Conservation (phyloP, 2,888 invertebrate genomes). For the Eurois occulta region DNA sequence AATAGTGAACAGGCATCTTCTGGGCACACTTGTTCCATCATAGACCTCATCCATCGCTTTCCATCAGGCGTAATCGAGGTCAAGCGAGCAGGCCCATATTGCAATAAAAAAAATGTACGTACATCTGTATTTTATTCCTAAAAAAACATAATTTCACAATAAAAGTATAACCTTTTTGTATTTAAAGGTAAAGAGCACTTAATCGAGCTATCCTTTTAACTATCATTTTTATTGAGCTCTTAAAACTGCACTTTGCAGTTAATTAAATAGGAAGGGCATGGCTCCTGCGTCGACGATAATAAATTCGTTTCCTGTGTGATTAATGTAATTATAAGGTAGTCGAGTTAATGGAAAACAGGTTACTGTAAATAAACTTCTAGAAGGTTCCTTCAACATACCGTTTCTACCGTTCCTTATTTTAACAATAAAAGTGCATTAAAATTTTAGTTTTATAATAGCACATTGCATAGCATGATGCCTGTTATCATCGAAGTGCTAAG, state of each 20-base stretch:
- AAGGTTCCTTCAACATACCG: background rate
- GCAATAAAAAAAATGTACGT: no score
- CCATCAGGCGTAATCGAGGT: no score
- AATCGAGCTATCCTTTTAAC: conserved; percentile 29
- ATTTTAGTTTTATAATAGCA: background rate
- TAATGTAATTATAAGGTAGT: conserved; percentile 16
- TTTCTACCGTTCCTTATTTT: background rate
- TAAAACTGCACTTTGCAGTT: conserved; percentile 59
- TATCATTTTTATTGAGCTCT: conserved; percentile 50
- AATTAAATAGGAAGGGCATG: conserved; percentile 45
- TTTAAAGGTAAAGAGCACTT: conserved; percentile 9
- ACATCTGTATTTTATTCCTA: background rate
- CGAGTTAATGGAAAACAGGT: conserved; percentile 22
- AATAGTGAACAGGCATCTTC: no score
- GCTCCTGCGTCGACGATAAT: conserved; percentile 16
- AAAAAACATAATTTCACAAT: background rate
- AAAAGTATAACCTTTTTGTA: background rate
- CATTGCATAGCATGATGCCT: no score
- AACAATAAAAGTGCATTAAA: background rate
- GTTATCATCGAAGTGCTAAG: background rate
- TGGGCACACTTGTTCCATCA: no score
- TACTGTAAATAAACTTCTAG: background rate
- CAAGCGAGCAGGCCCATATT: no score
- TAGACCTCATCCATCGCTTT: no score
- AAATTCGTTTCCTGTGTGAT: conserved; percentile 37